A percentile compares a stretch with the other conserved stretches of the same genome.
Conservation (phyloP, 2,888 invertebrate species). For the Catocala nupta region DNA sequence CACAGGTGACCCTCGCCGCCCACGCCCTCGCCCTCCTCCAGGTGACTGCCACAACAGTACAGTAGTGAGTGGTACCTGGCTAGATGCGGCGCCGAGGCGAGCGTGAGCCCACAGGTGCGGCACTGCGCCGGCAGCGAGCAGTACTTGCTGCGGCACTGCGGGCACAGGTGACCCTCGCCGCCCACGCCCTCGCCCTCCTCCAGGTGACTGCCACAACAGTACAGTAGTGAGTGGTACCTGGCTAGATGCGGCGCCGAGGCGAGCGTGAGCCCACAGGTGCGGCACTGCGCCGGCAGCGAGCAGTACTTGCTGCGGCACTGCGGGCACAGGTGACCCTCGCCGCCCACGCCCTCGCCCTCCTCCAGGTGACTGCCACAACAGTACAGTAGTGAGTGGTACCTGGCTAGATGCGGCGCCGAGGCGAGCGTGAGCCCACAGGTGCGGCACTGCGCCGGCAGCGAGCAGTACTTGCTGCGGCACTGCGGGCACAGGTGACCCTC, state of each 20-base stretch:
- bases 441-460: constrained; percentile 98
- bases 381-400: too few species aligned
- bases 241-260: constrained; percentile 99
- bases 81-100: constrained; percentile 99
- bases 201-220: constrained; percentile 89
- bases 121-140: constrained; percentile 99
- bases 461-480: constrained; percentile 99
- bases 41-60: constrained; percentile 87
- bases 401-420: constrained; percentile 98
- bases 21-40: constrained; percentile 92
- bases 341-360: constrained; percentile 90
- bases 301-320: constrained; percentile 99
- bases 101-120: constrained; percentile 96
- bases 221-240: constrained; percentile 65
- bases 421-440: constrained; percentile 98
- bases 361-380: constrained; percentile 91
- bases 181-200: constrained; percentile 91
- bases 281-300: constrained; percentile 98
- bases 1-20: constrained; percentile 94
- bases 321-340: constrained; percentile 95
- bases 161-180: constrained; percentile 94
- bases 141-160: constrained; percentile 99
- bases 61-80: too few species aligned
- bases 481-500: constrained; percentile 97
- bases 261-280: constrained; percentile 97